A percentile compares a stretch with the other conserved stretches of the same genome.
These are phyloP conservation scores for Eupeodes corollae DNA, from an alignment of 1,140 invertebrate genomes.

Conservation along the genomic window DNA sequence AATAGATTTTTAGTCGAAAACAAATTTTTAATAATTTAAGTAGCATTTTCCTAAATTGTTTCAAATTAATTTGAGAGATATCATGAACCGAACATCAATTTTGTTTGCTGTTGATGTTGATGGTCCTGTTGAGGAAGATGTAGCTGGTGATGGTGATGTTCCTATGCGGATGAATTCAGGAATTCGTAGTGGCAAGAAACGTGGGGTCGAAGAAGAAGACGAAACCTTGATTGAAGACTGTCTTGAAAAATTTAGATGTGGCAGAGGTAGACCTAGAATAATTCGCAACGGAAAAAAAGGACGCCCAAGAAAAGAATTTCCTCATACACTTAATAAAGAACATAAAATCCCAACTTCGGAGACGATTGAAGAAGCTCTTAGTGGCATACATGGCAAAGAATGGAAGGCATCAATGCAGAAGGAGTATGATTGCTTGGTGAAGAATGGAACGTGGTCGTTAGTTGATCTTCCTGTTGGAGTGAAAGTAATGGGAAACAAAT, in stretches of 20 bases:
- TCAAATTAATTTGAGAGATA: too few species aligned
- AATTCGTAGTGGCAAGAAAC: neutral
- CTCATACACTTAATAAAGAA: neutral
- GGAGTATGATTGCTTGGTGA: slow-evolving; percentile 7
- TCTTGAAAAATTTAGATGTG: too few species aligned
- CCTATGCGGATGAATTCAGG: too few species aligned
- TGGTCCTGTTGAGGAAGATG: too few species aligned
- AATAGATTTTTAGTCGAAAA: too few species aligned
- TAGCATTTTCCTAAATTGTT: too few species aligned
- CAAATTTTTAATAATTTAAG: too few species aligned
- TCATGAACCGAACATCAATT: too few species aligned
- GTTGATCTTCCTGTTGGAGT: slow-evolving; percentile 9
- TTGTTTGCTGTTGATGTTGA: too few species aligned
- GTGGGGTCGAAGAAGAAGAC: neutral
- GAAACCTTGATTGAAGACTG: neutral
- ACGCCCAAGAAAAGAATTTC: slow-evolving; percentile 1
- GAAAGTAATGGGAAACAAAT: slow-evolving; percentile 14
- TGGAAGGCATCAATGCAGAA: slow-evolving; percentile 14
- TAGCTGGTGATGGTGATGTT: too few species aligned
- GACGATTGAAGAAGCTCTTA: slow-evolving; percentile 10
- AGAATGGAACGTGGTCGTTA: slow-evolving; percentile 14
- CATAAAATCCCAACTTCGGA: neutral
- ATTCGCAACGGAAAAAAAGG: slow-evolving; percentile 2
- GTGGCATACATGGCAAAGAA: slow-evolving; percentile 2
- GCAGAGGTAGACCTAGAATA: neutral